Conservation (phyloP, 2,113 vertebrate genomes). For the Rhinoderma darwinii region DNA sequence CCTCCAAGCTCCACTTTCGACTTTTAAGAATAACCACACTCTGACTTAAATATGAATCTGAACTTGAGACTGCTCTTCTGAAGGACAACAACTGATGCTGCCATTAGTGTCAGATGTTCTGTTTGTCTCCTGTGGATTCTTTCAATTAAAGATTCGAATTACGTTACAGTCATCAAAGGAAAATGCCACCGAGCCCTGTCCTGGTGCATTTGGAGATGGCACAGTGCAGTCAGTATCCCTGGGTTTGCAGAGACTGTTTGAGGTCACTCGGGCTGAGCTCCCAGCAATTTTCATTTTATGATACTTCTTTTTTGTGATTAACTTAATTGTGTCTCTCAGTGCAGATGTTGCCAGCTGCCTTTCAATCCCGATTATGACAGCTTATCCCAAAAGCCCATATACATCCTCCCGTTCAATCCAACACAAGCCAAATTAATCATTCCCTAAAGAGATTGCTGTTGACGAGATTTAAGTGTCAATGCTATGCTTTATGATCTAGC, state of each 20-base stretch:
- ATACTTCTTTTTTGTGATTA: slow-evolving; percentile 43
- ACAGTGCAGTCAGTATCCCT: slow-evolving; percentile 39
- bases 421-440: slow-evolving; percentile 51
- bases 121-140: slow-evolving; percentile 48
- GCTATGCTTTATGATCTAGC: slow-evolving; percentile 14
- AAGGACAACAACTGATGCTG: slow-evolving; percentile 47
- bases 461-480: slow-evolving; percentile 40
- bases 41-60: slow-evolving; percentile 41
- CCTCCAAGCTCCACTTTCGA: not conserved
- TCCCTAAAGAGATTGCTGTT: slow-evolving; percentile 50
- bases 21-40: slow-evolving; percentile 16
- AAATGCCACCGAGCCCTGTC: slow-evolving; percentile 25
- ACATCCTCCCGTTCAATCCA: slow-evolving; percentile 51
- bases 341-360: slow-evolving; percentile 57
- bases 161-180: slow-evolving; percentile 45
- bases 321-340: slow-evolving; percentile 53
- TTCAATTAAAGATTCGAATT: slow-evolving; percentile 52
- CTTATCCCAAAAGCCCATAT: slow-evolving; percentile 43
- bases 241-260: slow-evolving; percentile 5
- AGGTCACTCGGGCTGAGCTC: slow-evolving; percentile 23
- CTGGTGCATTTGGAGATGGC: slow-evolving; percentile 27
- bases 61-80: slow-evolving; percentile 33
- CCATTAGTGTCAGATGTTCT: slow-evolving; percentile 51
- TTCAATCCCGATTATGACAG: slow-evolving; percentile 53
- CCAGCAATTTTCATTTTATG: slow-evolving; percentile 55